phyloP scores from a whole-genome alignment of 2,888 invertebrate species.

The Meiosimyza decipiens region DNA sequence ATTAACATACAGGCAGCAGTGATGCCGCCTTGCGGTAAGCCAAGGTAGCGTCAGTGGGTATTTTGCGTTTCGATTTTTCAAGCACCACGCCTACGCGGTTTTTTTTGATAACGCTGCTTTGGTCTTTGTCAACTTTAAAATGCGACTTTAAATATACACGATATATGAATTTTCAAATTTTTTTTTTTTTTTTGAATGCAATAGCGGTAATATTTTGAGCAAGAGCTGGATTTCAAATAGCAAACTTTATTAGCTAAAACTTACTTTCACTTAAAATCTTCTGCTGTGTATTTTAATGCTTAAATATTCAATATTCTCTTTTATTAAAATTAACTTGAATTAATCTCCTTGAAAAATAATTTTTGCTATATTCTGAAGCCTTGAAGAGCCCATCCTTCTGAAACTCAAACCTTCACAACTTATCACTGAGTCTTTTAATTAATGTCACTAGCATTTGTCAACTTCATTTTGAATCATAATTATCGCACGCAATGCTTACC shows the following conservation, averaged over 20 bases:
- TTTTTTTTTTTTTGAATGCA: no score
- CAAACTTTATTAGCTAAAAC: no score
- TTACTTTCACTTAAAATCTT: no score
- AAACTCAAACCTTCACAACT: no score
- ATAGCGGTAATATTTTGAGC: no score
- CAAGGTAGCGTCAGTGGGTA: neutral
- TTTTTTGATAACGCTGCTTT: neutral
- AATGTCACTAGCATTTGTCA: constrained; percentile 57
- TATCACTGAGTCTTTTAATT: constrained; percentile 47
- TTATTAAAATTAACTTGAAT: no score
- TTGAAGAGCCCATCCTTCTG: no score
- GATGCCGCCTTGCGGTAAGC: constrained; percentile 25
- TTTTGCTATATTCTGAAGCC: no score
- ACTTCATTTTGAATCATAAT: constrained; percentile 53
- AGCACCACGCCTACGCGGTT: neutral
- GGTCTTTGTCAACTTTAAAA: constrained; percentile 6
- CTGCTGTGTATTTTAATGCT: no score
- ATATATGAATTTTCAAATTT: neutral
- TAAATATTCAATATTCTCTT: no score
- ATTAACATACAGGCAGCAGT: constrained; percentile 10
- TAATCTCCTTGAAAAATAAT: no score
- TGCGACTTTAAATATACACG: constrained; percentile 20
- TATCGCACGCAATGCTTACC: constrained; percentile 38
- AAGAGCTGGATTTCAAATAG: no score
- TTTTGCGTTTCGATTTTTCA: constrained; percentile 13